These are phyloP conservation scores for Heliconius ethilla DNA, from an alignment of 2,888 invertebrate species.

Conservation along the genomic window DNA sequence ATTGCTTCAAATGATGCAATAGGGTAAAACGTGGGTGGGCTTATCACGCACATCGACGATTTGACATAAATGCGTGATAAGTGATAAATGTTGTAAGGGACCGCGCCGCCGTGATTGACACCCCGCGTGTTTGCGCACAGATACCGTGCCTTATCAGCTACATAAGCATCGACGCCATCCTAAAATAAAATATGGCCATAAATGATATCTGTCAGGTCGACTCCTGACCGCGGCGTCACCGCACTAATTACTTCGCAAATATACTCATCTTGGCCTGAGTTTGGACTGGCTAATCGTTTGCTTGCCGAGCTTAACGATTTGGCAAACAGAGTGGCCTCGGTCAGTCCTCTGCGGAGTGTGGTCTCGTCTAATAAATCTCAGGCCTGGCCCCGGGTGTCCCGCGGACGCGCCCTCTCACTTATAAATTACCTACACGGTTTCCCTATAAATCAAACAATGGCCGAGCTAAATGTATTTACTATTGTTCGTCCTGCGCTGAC, in stretches of 20 bases:
- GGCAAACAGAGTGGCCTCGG: conserved; percentile 74
- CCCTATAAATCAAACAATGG: conserved; percentile 77
- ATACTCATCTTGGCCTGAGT: conserved; percentile 73
- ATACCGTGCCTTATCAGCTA: conserved; percentile 74
- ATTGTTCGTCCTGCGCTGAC: conserved; percentile 72
- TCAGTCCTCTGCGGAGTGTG: conserved; percentile 64
- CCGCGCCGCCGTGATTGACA: conserved; percentile 80
- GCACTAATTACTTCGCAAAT: conserved; percentile 81
- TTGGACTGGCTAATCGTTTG: conserved; percentile 67
- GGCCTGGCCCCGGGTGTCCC: conserved; percentile 71
- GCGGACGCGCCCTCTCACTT: conserved; percentile 68
- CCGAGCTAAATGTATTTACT: conserved; percentile 78
- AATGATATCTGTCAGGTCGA: conserved; percentile 46
- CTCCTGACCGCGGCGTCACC: conserved; percentile 54
- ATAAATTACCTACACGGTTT: conserved; percentile 81
- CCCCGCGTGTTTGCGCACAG: conserved; percentile 70
- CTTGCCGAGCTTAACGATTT: conserved; percentile 79
- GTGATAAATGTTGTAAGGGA: conserved; percentile 78
- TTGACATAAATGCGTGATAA: conserved; percentile 81
- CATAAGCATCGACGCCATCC: conserved; percentile 54
- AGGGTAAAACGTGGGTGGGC: conserved; percentile 74
- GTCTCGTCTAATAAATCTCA: conserved; percentile 76
- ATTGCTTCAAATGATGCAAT: conserved; percentile 68
- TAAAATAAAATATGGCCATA: conserved; percentile 41
- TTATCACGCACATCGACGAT: conserved; percentile 78